phyloP scores from a whole-genome alignment of 2,797 vertebrate genomes.

The Xerus rutilus region DNA sequence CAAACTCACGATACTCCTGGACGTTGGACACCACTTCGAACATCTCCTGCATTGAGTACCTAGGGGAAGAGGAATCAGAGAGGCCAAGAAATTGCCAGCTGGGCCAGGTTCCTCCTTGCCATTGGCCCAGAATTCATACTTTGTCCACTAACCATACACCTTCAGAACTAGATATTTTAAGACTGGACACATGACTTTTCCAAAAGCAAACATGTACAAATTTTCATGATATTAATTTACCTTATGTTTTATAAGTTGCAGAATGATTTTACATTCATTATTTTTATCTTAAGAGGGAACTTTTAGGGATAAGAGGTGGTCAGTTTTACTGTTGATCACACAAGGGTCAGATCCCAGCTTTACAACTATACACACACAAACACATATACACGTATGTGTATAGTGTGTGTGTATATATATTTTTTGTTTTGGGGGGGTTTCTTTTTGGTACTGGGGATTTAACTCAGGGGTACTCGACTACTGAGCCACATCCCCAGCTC shows the following conservation, averaged over 20 bases:
- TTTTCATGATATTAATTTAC: neutral
- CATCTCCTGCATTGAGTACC: slow-evolving; percentile 99
- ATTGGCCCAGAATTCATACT: neutral
- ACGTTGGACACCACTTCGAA: slow-evolving; percentile 96
- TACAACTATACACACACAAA: neutral
- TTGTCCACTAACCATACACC: neutral
- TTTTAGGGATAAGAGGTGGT: neutral
- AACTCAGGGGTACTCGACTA: too few relatives aligned
- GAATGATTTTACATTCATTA: neutral
- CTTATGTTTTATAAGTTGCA: slow-evolving; percentile 38
- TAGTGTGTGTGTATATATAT: too few relatives aligned
- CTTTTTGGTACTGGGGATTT: too few relatives aligned
- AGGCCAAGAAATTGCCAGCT: slow-evolving; percentile 49
- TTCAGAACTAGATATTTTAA: slow-evolving; percentile 21
- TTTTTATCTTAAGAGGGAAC: slow-evolving; percentile 37
- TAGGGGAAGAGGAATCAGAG: slow-evolving; percentile 76
- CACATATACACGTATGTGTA: too few relatives aligned
- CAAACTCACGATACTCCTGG: slow-evolving; percentile 96
- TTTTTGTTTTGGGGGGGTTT: too few relatives aligned
- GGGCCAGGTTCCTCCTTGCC: neutral
- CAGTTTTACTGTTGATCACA: neutral
- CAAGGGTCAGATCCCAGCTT: slow-evolving; percentile 40
- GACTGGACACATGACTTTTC: neutral
- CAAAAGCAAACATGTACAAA: neutral
- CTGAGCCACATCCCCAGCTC: too few relatives aligned